These are phyloP conservation scores for Tetraneura akinire DNA, from an alignment of 1,140 invertebrate genomes.

Conservation along the genomic window DNA sequence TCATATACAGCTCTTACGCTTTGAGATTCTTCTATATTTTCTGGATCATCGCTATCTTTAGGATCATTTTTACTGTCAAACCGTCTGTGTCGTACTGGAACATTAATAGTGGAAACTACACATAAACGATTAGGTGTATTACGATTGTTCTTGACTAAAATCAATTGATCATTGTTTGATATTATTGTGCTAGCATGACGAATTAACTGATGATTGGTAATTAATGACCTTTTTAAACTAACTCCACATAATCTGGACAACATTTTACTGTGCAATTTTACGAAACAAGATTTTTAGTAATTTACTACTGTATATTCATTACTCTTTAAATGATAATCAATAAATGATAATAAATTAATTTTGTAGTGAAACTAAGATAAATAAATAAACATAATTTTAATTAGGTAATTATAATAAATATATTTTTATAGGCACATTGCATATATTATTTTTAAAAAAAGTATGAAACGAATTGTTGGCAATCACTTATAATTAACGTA, in stretches of 20 bases:
- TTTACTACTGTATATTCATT: too few species aligned
- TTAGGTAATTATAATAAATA: too few species aligned
- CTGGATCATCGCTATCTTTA: conserved; percentile 14
- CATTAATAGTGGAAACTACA: not conserved
- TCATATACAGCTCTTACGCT: conserved; percentile 15
- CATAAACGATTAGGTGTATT: not conserved
- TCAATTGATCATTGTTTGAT: not conserved
- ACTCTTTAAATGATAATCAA: too few species aligned
- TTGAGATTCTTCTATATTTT: conserved; percentile 6
- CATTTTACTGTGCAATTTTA: not conserved
- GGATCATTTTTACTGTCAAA: conserved; percentile 32
- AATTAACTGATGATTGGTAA: not conserved
- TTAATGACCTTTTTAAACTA: not conserved
- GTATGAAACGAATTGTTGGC: too few species aligned
- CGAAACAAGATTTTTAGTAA: too few species aligned
- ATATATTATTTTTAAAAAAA: too few species aligned
- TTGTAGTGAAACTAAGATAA: too few species aligned
- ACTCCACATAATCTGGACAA: not conserved
- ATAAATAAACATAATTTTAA: too few species aligned
- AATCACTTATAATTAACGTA: too few species aligned
- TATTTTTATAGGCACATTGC: too few species aligned
- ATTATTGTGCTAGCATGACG: not conserved
- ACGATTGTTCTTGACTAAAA: not conserved
- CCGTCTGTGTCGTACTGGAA: conserved; percentile 27
- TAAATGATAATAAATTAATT: too few species aligned